A percentile compares a stretch with the other conserved stretches of the same genome.
phyloP scores from a whole-genome alignment of 2,113 vertebrate genomes.

The Crotalus horridus region DNA sequence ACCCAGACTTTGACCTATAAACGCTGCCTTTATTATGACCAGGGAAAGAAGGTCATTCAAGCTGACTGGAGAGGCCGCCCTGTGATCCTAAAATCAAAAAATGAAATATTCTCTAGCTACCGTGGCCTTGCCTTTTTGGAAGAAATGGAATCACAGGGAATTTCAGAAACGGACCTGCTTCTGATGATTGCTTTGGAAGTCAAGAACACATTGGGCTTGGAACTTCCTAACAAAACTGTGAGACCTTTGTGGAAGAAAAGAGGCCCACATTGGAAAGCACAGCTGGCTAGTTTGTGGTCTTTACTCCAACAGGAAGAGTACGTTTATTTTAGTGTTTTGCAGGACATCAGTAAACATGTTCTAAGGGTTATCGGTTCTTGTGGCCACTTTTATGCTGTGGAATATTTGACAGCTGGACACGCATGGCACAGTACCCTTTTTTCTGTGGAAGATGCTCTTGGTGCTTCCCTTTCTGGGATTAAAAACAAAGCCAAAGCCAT shows the following conservation, averaged over 20 bases:
- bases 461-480: conserved; percentile 41
- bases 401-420: conserved; percentile 88
- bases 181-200: conserved; percentile 86
- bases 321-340: conserved; percentile 85
- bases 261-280: conserved; percentile 73
- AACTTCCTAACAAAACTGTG: conserved; percentile 71
- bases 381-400: conserved; percentile 95
- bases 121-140: conserved; percentile 76
- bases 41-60: conserved; percentile 94
- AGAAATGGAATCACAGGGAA: conserved; percentile 66
- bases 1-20: conserved; percentile 79
- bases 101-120: conserved; percentile 90
- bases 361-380: conserved; percentile 90
- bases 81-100: conserved; percentile 89
- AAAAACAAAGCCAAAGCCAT: conserved; percentile 62
- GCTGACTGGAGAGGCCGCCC: conserved; percentile 85
- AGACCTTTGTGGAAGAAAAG: conserved; percentile 71
- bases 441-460: conserved; percentile 71
- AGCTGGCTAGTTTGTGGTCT: conserved; percentile 90
- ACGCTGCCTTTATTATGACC: conserved; percentile 88
- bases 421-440: conserved; percentile 88
- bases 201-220: conserved; percentile 82
- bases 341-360: conserved; percentile 86
- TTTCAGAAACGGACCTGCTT: conserved; percentile 83
- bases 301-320: conserved; percentile 96